Percentiles rank a stretch among this genome's conserved stretches.
Evolutionary conservation across 2,797 vertebrate species (phyloP).

Genomic region (Taenioides sp.): DNA sequence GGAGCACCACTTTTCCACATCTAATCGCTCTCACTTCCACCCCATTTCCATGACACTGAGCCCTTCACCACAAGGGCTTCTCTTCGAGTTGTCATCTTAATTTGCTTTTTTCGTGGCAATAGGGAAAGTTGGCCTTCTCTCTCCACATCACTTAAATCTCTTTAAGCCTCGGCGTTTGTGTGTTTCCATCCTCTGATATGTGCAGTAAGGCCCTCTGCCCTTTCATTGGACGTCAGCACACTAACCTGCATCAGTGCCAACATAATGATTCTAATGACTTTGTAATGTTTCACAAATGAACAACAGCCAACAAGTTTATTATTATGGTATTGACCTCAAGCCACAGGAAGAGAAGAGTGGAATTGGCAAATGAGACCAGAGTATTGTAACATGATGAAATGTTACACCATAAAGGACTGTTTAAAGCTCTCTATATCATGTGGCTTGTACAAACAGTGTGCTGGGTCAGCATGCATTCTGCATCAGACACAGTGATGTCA

Average conservation of each 20-base stretch:
- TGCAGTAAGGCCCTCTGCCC: not conserved
- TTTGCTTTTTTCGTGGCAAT: slow-evolving; percentile 27
- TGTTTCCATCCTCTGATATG: slow-evolving; percentile 18
- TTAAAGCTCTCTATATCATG: not conserved
- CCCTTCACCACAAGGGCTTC: slow-evolving; percentile 35
- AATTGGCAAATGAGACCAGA: not conserved
- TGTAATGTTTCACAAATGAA: not conserved
- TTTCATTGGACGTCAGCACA: slow-evolving; percentile 6
- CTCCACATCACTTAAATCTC: slow-evolving; percentile 15
- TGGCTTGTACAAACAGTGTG: not conserved
- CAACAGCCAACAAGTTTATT: not conserved
- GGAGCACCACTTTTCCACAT: slow-evolving; percentile 39
- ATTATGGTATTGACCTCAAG: slow-evolving; percentile 11
- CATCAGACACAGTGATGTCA: not conserved
- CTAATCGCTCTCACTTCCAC: slow-evolving; percentile 39
- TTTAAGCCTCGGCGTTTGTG: not conserved
- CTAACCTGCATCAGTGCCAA: not conserved
- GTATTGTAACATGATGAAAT: not conserved
- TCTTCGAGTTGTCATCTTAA: slow-evolving; percentile 26
- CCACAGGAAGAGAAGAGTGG: not conserved
- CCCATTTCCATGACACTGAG: slow-evolving; percentile 33
- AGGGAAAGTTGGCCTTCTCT: slow-evolving; percentile 12
- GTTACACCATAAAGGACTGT: not conserved
- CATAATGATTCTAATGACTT: not conserved
- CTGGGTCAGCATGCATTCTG: not conserved